Base-by-base conservation (phyloP, 2,888 invertebrate genomes). In the Caenorhabditis imperialis region DNA sequence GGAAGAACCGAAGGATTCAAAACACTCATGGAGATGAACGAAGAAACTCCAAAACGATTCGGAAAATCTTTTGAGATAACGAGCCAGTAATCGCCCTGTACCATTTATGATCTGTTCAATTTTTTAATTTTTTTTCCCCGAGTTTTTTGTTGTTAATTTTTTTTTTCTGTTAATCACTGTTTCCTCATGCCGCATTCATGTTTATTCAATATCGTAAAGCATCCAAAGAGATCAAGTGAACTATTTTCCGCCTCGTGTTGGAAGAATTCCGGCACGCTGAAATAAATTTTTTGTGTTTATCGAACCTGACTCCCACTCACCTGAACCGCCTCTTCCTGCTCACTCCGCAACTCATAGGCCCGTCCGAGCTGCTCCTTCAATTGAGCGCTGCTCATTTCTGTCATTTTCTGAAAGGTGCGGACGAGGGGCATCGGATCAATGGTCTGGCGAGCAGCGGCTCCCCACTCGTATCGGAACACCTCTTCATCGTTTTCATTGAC, bases 401-500 rank as follows among this genome's bases (percentile, higher is more conserved):
- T 50, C 14, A 74, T 22, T 35, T 67, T 65, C 40, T 37, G 50
- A 12, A 74, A 67, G 0, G 51, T 23, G 7, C 40, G 48, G 2
- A 61, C 61, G 7, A 58, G 33, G 8, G 48, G 42, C 23, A 53
- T 45, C 8, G 74, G 67, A 42, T 74, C 67, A 6, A 74, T 45
- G 22, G 50, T 51, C 14, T 50, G 44, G 10, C 22, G 23, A 6
- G 74, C 60, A 16, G 48, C 35, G 12, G 67, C 55, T 6, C 74
- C 74, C 74, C 74, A 74, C 10, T 74, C 67, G 44, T 61, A 74
- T 1, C 74, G 60, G 27, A 51, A 45, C 0, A 67, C 55, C 30
- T 74, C 74, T 33, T 74, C 74, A 18, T 67, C 74, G 16, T 62
- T 74, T 23, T 74, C 74, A 38, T 63, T 63, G 8, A 67, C 25